Conservation (phyloP, 1,140 invertebrate species). For the Tetragonula clypearis region DNA sequence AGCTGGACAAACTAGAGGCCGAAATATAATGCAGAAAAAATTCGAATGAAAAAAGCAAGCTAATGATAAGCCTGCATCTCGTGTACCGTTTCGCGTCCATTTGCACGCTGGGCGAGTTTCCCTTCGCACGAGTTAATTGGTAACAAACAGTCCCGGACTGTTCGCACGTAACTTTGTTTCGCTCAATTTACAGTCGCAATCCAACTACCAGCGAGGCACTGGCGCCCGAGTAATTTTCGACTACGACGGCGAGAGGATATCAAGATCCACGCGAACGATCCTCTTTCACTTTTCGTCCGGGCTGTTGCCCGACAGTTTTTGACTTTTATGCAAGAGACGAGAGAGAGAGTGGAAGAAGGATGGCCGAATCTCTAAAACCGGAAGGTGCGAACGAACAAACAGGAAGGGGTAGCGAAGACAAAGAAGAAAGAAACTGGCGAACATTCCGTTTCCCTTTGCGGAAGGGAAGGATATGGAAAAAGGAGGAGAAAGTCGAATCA, state of each 20-base stretch:
- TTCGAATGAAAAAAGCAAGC: neutral
- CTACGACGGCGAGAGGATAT: slow-evolving; percentile 45
- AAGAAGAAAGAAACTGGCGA: neutral
- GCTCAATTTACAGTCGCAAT: slow-evolving; percentile 53
- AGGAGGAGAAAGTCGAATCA: slow-evolving; percentile 56
- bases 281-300: slow-evolving; percentile 35
- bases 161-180: slow-evolving; percentile 45
- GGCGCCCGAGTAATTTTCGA: slow-evolving; percentile 52
- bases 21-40: neutral
- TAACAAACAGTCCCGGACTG: slow-evolving; percentile 38
- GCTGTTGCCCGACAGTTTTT: slow-evolving; percentile 32
- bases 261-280: slow-evolving; percentile 57
- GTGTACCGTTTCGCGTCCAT: neutral
- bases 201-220: slow-evolving; percentile 6
- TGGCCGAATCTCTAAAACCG: neutral
- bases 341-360: neutral
- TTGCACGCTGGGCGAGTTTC: slow-evolving; percentile 22
- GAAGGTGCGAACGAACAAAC: neutral
- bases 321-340: slow-evolving; percentile 34
- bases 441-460: slow-evolving; percentile 27
- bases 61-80: neutral
- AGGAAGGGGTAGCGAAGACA: neutral
- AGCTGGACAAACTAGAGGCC: neutral
- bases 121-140: slow-evolving; percentile 42
- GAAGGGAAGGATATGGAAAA: slow-evolving; percentile 23